Evolutionary conservation across 1,140 invertebrate genomes (phyloP).

Genomic region (Monomorium pharaonis): DNA sequence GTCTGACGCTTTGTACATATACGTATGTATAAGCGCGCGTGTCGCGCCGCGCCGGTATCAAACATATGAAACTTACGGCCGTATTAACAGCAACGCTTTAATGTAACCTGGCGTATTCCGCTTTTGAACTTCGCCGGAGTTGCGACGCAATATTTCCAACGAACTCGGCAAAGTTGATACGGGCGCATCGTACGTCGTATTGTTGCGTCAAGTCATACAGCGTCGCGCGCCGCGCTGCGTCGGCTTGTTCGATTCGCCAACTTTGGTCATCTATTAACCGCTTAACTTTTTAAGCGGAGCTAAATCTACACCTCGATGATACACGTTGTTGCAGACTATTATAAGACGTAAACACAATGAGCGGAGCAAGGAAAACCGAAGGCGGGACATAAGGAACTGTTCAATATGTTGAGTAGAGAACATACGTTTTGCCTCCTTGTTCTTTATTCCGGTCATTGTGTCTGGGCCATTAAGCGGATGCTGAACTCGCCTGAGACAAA

Average conservation of each 20-base stretch:
- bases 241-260: background rate
- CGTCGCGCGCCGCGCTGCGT: background rate
- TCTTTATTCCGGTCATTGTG: too few relatives aligned
- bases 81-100: conserved; percentile 68
- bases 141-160: conserved; percentile 70
- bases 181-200: conserved; percentile 9
- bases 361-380: too few relatives aligned
- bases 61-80: conserved; percentile 67
- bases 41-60: conserved; percentile 46
- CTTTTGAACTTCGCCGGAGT: conserved; percentile 63
- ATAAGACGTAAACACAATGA: too few relatives aligned
- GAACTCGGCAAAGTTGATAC: conserved; percentile 61
- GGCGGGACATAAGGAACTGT: too few relatives aligned
- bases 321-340: background rate
- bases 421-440: too few relatives aligned
- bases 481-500: too few relatives aligned
- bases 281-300: conserved; percentile 24
- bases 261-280: background rate
- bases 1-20: conserved; percentile 1
- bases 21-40: conserved; percentile 8
- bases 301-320: background rate
- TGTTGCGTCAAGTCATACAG: conserved; percentile 24
- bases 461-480: too few relatives aligned
- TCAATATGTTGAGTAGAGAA: too few relatives aligned
- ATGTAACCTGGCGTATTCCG: conserved; percentile 68